A percentile compares a stretch with the other conserved stretches of the same genome.
Evolutionary conservation across 2,888 invertebrate genomes (phyloP).

Genomic region (Dendrolimus houi): DNA sequence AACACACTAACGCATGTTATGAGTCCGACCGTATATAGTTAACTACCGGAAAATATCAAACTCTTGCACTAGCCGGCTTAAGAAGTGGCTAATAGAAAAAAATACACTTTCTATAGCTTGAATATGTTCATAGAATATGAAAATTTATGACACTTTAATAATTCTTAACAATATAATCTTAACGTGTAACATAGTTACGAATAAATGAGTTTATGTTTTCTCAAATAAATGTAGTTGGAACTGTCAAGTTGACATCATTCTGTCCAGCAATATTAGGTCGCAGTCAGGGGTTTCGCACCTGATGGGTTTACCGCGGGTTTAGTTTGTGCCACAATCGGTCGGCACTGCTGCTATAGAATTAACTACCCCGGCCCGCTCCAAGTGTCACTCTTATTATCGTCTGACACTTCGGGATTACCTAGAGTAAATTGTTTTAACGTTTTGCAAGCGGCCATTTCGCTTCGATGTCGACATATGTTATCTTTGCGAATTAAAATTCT

Average conservation of each 20-base stretch:
- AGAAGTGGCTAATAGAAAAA: no score
- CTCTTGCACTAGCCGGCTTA: no score
- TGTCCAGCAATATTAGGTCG: conserved; percentile 41
- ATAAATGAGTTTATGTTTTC: no score
- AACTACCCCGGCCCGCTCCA: conserved; percentile 60
- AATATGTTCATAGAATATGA: no score
- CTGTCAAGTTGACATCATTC: background rate
- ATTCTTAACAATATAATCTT: no score
- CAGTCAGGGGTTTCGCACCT: conserved; percentile 44
- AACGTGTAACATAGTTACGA: no score
- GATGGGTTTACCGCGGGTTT: conserved; percentile 68
- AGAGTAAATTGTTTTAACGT: conserved; percentile 74
- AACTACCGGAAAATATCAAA: no score
- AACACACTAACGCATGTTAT: no score
- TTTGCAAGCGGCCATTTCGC: conserved; percentile 54
- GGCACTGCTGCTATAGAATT: conserved; percentile 63
- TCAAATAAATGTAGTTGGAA: no score
- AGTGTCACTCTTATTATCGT: conserved; percentile 75
- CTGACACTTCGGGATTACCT: conserved; percentile 71
- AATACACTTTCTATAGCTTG: no score
- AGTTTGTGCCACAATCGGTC: conserved; percentile 67
- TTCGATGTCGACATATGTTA: conserved; percentile 53
- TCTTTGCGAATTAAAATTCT: conserved; percentile 52
- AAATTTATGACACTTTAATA: no score
- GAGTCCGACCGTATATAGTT: no score